Base-by-base conservation (phyloP, 2,797 vertebrate species). In the Alca torda region DNA sequence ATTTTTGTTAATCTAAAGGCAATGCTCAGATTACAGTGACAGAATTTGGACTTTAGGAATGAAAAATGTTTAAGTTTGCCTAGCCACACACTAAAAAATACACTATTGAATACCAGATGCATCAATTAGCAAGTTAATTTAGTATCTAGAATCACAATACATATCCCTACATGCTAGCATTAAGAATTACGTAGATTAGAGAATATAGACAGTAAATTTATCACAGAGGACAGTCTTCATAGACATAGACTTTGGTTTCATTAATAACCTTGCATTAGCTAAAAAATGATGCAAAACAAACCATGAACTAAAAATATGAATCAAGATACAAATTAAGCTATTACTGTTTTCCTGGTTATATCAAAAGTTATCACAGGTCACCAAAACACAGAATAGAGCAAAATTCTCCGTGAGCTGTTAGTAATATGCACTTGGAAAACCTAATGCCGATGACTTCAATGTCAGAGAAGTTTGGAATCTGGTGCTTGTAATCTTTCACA, bases 391-490 rank as follows among this genome's bases (percentile, higher is more conserved):
- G 53, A 70, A 31, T 9, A 83, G 72, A 87, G 69, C 31, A 30
- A 92, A 92, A 37, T 30, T 90, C 63, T 87, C 45, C 46, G 1
- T 19, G 45, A 46, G 83, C 17, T 86, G 28, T 68, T 13, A 88
- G 57, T 45, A 31, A 45, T 26, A 23, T 17, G 24, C 20, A 21
- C 33, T 68, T 61, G 67, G 43, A 79, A 86, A 45, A 51, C 37
- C 59, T 76, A 19, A 94, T 64, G 50, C 64, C 48, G 60, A 60
- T 96, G 85, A 87, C 77, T 80, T 95, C 79, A 94, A 14, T 84
- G 79, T 84, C 92, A 91, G 72, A 41, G 56, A 77, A 76, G 88
- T 97, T 95, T 90, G 54, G 81, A 89, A 74, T 82, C 85, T 88
- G 65, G 57, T 77, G 85, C 72, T 88, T 97, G 68, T 81, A 95